Evolutionary conservation across 30 jellyfish, hydroid and myxozoan genomes (phyloP).

Genomic region (Chrysaora quinquecirrha): DNA sequence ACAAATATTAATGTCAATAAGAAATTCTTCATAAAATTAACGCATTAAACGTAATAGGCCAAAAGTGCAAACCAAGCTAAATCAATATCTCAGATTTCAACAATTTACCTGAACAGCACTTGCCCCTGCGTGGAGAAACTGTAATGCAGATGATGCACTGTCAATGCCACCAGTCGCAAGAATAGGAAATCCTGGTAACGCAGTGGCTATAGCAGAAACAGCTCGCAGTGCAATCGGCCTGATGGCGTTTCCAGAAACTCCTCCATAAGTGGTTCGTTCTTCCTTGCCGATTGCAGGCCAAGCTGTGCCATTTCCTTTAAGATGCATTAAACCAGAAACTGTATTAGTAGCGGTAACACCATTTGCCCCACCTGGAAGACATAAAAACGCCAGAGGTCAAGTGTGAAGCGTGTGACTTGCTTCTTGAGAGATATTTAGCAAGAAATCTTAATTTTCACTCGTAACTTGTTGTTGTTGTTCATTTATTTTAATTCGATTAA

Average conservation of each 20-base stretch:
- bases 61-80: too few relatives aligned
- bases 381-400: too few relatives aligned
- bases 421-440: too few relatives aligned
- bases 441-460: too few relatives aligned
- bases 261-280: conserved; percentile 96
- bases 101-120: conserved; percentile 95
- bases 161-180: conserved; percentile 99
- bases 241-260: conserved; percentile 98
- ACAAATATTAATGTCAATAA: too few relatives aligned
- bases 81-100: too few relatives aligned
- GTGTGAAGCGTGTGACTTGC: too few relatives aligned
- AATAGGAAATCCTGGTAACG: conserved; percentile 96
- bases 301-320: conserved; percentile 83
- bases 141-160: conserved; percentile 87
- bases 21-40: too few relatives aligned
- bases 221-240: conserved; percentile 98
- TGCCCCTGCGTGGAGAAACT: conserved; percentile 98
- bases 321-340: conserved; percentile 96
- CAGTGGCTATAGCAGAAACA: conserved; percentile 94
- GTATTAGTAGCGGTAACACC: conserved; percentile 99
- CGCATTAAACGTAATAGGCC: too few relatives aligned
- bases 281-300: conserved; percentile 96
- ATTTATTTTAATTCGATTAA: too few relatives aligned
- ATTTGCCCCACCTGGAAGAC: conserved; percentile 98
- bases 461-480: too few relatives aligned